These are phyloP conservation scores for Heliocidaris tuberculata DNA, from an alignment of 35 echinoderm and acorn worm genomes.

Conservation along the genomic window DNA sequence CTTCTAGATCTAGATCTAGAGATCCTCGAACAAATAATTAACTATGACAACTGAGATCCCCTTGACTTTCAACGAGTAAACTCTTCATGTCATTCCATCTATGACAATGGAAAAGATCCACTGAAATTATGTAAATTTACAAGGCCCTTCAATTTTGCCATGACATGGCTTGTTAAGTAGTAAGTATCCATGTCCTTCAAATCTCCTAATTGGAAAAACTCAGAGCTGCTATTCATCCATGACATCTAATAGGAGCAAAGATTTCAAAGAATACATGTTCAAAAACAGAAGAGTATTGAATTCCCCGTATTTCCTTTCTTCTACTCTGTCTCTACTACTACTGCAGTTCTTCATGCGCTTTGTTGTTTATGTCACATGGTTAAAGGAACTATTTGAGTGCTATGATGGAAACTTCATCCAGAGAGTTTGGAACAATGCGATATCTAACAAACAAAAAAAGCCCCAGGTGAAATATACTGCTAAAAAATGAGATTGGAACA, in stretches of 20 bases:
- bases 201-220: neutral
- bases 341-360: neutral
- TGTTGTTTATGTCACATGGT: neutral
- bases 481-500: too few relatives aligned
- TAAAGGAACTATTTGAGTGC: neutral
- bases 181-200: neutral
- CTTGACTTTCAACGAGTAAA: neutral
- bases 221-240: neutral
- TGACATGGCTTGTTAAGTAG: neutral
- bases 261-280: neutral
- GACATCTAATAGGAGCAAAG: neutral
- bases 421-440: too few relatives aligned
- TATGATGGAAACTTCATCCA: too few relatives aligned
- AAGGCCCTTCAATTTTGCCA: neutral
- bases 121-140: constrained; percentile 3
- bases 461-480: too few relatives aligned
- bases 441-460: too few relatives aligned
- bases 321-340: neutral
- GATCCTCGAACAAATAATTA: neutral
- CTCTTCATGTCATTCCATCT: neutral
- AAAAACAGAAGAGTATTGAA: neutral
- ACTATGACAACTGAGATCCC: constrained; percentile 3
- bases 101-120: neutral
- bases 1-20: neutral
- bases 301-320: neutral